phyloP scores from a whole-genome alignment of 2,113 vertebrate species.

The Sylvilagus bachmani region DNA sequence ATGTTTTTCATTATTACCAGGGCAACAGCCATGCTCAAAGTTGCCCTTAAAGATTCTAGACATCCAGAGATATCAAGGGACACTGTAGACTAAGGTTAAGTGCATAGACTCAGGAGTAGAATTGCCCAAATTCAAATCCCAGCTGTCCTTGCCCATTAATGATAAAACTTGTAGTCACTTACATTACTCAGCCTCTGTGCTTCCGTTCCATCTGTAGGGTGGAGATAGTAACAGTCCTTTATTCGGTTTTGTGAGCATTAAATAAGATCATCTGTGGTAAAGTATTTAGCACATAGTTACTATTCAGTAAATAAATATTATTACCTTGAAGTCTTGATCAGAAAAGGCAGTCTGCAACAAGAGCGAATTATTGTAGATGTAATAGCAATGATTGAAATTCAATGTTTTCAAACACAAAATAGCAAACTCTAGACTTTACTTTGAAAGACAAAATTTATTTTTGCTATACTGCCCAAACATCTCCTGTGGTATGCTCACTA shows the following conservation, averaged over 20 bases:
- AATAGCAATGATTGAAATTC: neutral
- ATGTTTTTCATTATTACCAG: neutral
- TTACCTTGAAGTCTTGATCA: conserved; percentile 30
- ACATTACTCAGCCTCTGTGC: neutral
- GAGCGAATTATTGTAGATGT: neutral
- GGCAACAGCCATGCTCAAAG: neutral
- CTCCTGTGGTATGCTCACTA: neutral
- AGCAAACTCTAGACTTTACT: conserved; percentile 13
- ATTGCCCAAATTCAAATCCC: neutral
- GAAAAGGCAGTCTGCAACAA: conserved; percentile 32
- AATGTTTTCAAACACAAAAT: neutral
- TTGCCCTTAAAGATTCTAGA: neutral
- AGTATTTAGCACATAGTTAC: neutral
- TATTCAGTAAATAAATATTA: conserved; percentile 28
- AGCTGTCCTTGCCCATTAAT: neutral
- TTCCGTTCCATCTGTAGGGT: neutral
- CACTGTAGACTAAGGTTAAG: neutral
- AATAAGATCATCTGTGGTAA: neutral
- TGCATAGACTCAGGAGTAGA: neutral
- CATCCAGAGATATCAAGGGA: neutral
- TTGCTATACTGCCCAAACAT: neutral
- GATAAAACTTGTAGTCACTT: neutral
- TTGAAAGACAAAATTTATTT: conserved; percentile 35
- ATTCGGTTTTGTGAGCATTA: neutral
- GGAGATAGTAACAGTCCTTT: neutral